Base-by-base conservation (phyloP, 1,140 invertebrate genomes). In the Trachymyrmex septentrionalis region DNA sequence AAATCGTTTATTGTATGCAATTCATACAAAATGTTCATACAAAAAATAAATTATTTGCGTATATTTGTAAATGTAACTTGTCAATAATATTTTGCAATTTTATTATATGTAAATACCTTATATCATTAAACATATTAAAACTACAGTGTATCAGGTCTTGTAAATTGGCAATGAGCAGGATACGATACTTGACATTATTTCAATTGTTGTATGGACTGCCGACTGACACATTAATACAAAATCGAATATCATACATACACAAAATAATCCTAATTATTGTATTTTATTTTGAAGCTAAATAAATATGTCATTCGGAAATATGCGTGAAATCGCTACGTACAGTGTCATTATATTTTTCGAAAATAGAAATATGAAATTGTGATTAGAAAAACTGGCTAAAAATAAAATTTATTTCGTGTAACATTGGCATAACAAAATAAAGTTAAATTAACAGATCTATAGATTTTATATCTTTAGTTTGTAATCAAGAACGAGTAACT, bases 341-440 rank as follows among this genome's bases (percentile, higher is more conserved):
- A 63, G 63, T 78, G 71, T 88, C 84, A 63, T 90, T 89, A 91
- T 91, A 91, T 91, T 91, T 91, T 91, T 91, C 67, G 86, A 90
- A 90, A 84, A 90, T 90, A 88, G 84, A 86, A 91, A 61, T 66
- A 67, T 81, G 64, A 86, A 91, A 90, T 91, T 82, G 69, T 44
- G 63, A 88, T 91, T 81, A 66, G 64, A 82, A 50, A 86, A 76
- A 66, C 63, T 88, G 64, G 90, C 57, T 77, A 82, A 72, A 88
- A 71, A 86, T 91, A 50, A 82, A 59, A 61, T 91, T 88, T 84
- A 87, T 92, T 92, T 92, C 92, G 87, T 93, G 92, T 94, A 93
- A 91, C 86, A 92, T 93, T 91, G 90, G 88, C 90, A 91, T 88
- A 93, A 93, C 75, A 88, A 93, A 93, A 93, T 93, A 93, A 93